Conservation (phyloP, 2,888 invertebrate species). For the Cryptocephalus primarius region DNA sequence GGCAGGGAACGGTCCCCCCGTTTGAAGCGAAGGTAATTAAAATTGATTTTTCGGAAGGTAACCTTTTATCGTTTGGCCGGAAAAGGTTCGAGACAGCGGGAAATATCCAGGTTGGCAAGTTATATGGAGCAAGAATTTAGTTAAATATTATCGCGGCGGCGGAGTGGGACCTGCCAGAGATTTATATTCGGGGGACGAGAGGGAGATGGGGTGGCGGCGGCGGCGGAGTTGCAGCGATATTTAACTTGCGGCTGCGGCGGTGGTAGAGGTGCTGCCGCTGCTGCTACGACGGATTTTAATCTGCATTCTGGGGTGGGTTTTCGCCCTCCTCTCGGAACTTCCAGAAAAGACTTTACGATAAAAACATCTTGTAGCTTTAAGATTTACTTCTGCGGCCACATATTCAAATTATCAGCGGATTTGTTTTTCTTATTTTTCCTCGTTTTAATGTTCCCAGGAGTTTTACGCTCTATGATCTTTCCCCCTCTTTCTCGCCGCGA, state of each 20-base stretch:
- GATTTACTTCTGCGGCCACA: slow-evolving; percentile 41
- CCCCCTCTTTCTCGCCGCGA: background rate
- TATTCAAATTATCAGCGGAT: slow-evolving; percentile 44
- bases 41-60: too few species aligned
- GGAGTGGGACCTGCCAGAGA: slow-evolving; percentile 37
- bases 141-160: slow-evolving; percentile 37
- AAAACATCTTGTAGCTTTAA: slow-evolving; percentile 41
- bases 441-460: slow-evolving; percentile 29
- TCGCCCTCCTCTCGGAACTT: slow-evolving; percentile 34
- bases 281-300: slow-evolving; percentile 38
- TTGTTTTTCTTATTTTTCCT: slow-evolving; percentile 40
- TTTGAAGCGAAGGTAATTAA: too few species aligned
- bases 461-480: slow-evolving; percentile 17
- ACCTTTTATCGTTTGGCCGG: background rate
- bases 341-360: slow-evolving; percentile 35
- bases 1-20: too few species aligned
- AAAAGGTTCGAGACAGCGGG: slow-evolving; percentile 17
- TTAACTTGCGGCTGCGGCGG: slow-evolving; percentile 31
- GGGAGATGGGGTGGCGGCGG: background rate
- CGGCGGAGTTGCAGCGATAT: slow-evolving; percentile 31
- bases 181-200: slow-evolving; percentile 30
- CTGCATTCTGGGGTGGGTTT: slow-evolving; percentile 37
- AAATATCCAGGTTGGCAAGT: slow-evolving; percentile 27
- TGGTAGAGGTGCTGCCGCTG: too few species aligned
- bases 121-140: slow-evolving; percentile 38